phyloP scores from a whole-genome alignment of 2,113 vertebrate species.

The Aythya baeri region DNA sequence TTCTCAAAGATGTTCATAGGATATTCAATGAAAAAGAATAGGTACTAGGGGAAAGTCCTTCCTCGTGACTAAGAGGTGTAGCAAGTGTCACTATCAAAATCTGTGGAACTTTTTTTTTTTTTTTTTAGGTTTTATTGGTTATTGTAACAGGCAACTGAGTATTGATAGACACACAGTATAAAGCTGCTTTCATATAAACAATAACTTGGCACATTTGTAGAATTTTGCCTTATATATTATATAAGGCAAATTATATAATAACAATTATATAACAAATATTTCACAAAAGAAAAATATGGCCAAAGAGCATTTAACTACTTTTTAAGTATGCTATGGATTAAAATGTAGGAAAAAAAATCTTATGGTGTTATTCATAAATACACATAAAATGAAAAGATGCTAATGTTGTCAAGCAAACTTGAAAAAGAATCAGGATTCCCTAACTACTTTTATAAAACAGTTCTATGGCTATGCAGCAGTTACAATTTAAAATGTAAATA shows the following conservation, averaged over 20 bases:
- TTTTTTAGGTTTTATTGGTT: not conserved
- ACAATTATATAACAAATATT: not conserved
- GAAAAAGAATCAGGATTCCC: not conserved
- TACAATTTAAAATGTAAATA: not conserved
- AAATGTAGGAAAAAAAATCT: not conserved
- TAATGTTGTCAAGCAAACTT: not conserved
- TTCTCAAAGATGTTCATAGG: not conserved
- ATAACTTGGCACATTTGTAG: not conserved
- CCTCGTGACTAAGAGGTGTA: not conserved
- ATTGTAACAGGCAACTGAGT: not conserved
- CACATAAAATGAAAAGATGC: not conserved
- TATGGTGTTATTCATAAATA: not conserved
- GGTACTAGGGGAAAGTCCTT: not conserved
- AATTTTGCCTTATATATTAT: not conserved
- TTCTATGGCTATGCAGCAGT: not conserved
- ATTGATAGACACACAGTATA: not conserved
- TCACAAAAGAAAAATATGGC: not conserved
- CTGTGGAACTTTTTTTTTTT: not conserved
- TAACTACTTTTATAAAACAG: not conserved
- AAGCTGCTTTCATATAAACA: not conserved
- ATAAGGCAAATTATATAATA: too few species aligned
- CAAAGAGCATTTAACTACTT: not conserved
- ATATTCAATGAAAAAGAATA: not conserved
- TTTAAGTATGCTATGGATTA: not conserved
- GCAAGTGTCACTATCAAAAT: accelerated